Evolutionary conservation across 2,113 vertebrate species (phyloP), one percentile per base, ranked within the genome.

Genomic region (Platichthys flesus): DNA sequence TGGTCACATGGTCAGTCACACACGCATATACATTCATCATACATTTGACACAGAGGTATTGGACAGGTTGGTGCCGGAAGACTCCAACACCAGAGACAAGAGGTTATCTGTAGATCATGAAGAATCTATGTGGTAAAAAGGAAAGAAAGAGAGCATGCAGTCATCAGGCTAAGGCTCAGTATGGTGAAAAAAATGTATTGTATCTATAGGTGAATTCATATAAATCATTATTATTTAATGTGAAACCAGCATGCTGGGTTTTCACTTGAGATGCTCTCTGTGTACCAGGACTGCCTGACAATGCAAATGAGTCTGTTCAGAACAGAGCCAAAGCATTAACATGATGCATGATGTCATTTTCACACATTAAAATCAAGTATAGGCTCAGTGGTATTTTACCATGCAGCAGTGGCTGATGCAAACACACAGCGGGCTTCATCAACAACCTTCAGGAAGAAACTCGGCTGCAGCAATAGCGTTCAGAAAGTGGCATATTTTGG

Each of bases 301-400:
- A 64, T 64, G 70, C 26, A 61, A 76, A 68, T 67, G 21, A 64
- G 14, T 42, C 47, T 65, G 55, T 23, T 62, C 28, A n/a, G 51
- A 58, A 55, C 54, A 55, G 54, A 72, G 57, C 28, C 49, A 56
- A 58, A 63, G 18, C 13, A 67, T 67, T 51, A 72, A 72, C n/a
- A 2, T 56, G 24, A 47, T 76, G 23, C 51, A 82, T 64, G 28
- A 72, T 76, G 18, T 67, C 47, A 62, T 79, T 76, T 66, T 51
- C 21, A 55, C 18, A 56, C 8, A 20, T 65, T 63, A 45, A 40
- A 73, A 59, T 35, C 37, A 37, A 56, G 7, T 21, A 12, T 15
- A 3, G 51, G 26, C 6, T n/a, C 26, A 21, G 57, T 56, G 54
- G 14, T 64, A 9, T 67, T 70, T 73, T 14, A 67, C 60, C 45